phyloP scores from a whole-genome alignment of 2,888 invertebrate species.

The Agriotes lineatus region DNA sequence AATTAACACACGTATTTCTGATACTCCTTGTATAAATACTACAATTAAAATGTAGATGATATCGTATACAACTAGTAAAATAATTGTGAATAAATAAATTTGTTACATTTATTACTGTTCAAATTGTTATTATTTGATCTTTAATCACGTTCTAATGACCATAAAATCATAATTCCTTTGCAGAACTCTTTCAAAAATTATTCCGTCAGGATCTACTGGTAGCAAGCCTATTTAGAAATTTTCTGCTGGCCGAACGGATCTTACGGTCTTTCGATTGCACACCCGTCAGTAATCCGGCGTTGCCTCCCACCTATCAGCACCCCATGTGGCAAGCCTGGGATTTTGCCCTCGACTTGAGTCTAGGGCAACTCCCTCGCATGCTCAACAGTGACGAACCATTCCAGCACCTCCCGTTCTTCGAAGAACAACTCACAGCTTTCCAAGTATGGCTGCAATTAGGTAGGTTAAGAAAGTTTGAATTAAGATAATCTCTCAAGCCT shows the following conservation, averaged over 20 bases:
- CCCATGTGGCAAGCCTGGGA: slow-evolving; percentile 99
- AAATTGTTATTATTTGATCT: too few species aligned
- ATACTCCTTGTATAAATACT: too few species aligned
- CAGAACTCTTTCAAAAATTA: slow-evolving; percentile 93
- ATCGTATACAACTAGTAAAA: too few species aligned
- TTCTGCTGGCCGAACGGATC: slow-evolving; percentile 94
- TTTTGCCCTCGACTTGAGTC: slow-evolving; percentile 92
- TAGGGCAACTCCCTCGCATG: slow-evolving; percentile 89
- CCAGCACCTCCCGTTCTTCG: slow-evolving; percentile 91
- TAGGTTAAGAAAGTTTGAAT: slow-evolving; percentile 52
- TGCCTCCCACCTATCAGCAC: slow-evolving; percentile 92
- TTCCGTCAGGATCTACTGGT: slow-evolving; percentile 98
- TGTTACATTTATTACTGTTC: not conserved
- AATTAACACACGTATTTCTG: too few species aligned
- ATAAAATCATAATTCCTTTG: slow-evolving; percentile 53
- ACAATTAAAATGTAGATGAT: too few species aligned
- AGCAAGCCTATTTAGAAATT: slow-evolving; percentile 98
- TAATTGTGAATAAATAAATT: not conserved
- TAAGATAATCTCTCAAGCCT: not conserved
- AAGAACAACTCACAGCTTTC: slow-evolving; percentile 97
- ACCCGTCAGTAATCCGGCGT: slow-evolving; percentile 91
- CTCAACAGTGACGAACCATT: slow-evolving; percentile 74
- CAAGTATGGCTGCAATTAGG: slow-evolving; percentile 93
- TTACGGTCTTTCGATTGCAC: slow-evolving; percentile 97
- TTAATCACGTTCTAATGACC: not conserved